These are phyloP conservation scores for Neomonachus schauinslandi DNA, from an alignment of 2,113 vertebrate species.

Conservation along the genomic window DNA sequence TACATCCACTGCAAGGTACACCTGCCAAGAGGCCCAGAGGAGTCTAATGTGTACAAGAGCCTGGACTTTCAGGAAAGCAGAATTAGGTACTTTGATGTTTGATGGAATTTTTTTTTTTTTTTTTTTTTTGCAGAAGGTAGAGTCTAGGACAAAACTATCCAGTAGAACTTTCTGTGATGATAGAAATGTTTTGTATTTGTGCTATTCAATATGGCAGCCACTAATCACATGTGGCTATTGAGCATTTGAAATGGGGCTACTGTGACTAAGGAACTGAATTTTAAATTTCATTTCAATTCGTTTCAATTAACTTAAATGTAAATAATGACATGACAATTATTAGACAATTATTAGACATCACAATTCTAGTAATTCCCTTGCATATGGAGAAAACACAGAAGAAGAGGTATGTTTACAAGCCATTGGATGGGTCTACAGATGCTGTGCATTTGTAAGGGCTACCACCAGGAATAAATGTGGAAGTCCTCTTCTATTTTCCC, in stretches of 20 bases:
- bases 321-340: neutral
- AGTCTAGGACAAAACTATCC: neutral
- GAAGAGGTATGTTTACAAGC: neutral
- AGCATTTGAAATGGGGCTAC: neutral
- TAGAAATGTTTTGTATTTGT: neutral
- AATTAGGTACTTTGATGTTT: neutral
- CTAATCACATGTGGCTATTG: neutral
- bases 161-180: neutral
- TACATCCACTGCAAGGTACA: neutral
- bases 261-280: neutral
- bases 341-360: neutral
- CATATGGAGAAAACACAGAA: neutral
- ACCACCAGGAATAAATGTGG: neutral
- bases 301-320: conserved; percentile 5
- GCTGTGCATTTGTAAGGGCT: neutral
- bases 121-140: neutral
- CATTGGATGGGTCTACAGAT: neutral
- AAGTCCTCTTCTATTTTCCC: neutral
- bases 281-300: conserved; percentile 19
- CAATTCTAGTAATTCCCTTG: neutral
- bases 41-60: neutral
- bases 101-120: neutral
- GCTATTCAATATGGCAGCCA: neutral
- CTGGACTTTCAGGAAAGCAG: neutral
- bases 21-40: neutral